Conservation (phyloP, 2,888 invertebrate genomes). For the Drosophila prostipennis region DNA sequence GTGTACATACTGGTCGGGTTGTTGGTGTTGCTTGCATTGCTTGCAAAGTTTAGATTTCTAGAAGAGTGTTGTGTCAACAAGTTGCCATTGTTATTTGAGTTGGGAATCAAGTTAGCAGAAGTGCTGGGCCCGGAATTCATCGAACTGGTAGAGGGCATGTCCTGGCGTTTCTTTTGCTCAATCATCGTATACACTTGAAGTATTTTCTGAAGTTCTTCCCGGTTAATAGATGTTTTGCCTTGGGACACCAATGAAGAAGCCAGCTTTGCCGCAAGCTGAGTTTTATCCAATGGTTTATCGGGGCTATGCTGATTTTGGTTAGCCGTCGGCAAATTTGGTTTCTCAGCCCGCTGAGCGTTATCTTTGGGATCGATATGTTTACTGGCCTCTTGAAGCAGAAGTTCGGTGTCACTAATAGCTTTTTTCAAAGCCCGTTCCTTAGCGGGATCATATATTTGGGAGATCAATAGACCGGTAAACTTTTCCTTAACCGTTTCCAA, state of each 20-base stretch:
- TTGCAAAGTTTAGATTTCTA: constrained; percentile 19
- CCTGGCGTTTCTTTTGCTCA: constrained; percentile 76
- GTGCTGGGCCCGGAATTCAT: neutral
- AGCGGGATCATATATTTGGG: constrained; percentile 86
- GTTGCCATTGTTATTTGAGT: constrained; percentile 14
- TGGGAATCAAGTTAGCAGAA: neutral
- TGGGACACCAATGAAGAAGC: constrained; percentile 91
- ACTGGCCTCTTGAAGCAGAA: constrained; percentile 86
- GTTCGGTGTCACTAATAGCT: constrained; percentile 87
- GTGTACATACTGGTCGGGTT: constrained; percentile 38
- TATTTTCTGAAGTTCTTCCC: constrained; percentile 90
- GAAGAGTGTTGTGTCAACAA: constrained; percentile 3
- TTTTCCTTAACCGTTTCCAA: constrained; percentile 82
- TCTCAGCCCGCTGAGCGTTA: neutral
- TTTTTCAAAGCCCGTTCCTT: constrained; percentile 89
- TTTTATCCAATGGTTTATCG: constrained; percentile 78
- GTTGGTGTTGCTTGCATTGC: constrained; percentile 11
- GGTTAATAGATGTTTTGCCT: constrained; percentile 92
- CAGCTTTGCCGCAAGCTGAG: constrained; percentile 88
- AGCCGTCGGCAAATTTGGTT: neutral
- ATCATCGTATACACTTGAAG: constrained; percentile 88
- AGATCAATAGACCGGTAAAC: constrained; percentile 87
- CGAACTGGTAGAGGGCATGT: constrained; percentile 1
- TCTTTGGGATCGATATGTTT: constrained; percentile 68
- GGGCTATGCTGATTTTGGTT: neutral